Percentiles rank a stretch among this genome's conserved stretches.
Conservation (phyloP, 2,888 invertebrate genomes). For the Heliconius erato region DNA sequence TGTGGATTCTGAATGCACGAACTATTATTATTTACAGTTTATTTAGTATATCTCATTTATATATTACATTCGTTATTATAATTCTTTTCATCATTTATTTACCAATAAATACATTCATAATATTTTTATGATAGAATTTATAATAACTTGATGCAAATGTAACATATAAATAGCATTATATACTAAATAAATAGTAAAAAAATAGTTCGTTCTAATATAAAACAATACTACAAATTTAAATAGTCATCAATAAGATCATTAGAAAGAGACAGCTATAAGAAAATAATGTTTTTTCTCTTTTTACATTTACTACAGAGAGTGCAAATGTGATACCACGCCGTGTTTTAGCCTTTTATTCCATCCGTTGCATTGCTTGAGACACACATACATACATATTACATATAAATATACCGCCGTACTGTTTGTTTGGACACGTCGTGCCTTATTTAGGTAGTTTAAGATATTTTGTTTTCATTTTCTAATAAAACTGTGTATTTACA, state of each 20-base stretch:
- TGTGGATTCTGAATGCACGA: background rate
- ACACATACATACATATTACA: slow-evolving; percentile 27
- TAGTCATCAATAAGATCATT: background rate
- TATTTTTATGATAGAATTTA: background rate
- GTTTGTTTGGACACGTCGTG: slow-evolving; percentile 78
- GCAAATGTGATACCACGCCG: slow-evolving; percentile 45
- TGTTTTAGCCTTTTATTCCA: slow-evolving; percentile 48
- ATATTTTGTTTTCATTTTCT: slow-evolving; percentile 84
- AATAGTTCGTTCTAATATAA: background rate
- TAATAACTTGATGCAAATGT: background rate
- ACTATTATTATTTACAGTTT: background rate
- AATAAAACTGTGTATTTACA: slow-evolving; percentile 83
- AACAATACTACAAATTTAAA: too few relatives aligned
- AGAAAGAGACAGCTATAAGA: background rate
- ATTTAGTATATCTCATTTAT: background rate
- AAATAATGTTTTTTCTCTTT: background rate
- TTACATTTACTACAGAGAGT: slow-evolving; percentile 34
- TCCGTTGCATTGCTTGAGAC: slow-evolving; percentile 55
- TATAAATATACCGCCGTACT: slow-evolving; percentile 53
- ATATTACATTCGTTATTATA: too few relatives aligned
- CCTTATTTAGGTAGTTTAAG: slow-evolving; percentile 84
- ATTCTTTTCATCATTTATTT: background rate
- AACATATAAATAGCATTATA: background rate
- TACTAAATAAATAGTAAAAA: background rate
- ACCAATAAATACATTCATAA: background rate